Conservation (phyloP, 2,797 vertebrate species). For the Ceyx erithaca region DNA sequence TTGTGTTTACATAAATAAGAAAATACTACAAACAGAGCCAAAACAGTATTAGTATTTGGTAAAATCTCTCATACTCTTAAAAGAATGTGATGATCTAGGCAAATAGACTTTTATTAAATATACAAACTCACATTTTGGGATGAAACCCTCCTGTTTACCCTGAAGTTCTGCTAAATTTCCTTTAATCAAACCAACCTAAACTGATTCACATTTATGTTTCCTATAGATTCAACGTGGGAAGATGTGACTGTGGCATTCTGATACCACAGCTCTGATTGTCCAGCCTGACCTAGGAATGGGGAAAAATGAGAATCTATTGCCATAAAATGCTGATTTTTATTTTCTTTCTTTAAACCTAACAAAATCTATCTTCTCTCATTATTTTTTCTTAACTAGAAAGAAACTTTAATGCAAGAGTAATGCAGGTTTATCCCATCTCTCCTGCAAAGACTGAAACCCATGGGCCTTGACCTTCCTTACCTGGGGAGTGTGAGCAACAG, state of each 20-base stretch:
- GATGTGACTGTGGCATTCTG: background rate
- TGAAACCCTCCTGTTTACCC: slow-evolving; percentile 23
- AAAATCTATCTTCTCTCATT: background rate
- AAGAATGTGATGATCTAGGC: slow-evolving; percentile 7
- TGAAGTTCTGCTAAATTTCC: slow-evolving; percentile 4
- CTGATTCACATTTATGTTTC: background rate
- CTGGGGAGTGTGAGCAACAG: background rate
- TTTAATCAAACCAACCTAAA: slow-evolving; percentile 44
- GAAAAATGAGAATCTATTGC: background rate
- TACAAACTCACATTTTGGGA: background rate
- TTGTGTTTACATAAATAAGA: background rate
- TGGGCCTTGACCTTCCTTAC: background rate
- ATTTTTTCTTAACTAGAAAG: background rate
- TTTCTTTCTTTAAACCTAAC: background rate
- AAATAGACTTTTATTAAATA: slow-evolving; percentile 11
- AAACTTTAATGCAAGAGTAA: background rate
- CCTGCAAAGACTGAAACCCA: background rate
- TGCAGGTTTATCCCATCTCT: background rate
- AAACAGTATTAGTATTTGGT: background rate
- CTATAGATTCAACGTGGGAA: background rate
- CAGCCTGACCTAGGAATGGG: background rate
- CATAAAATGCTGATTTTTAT: background rate
- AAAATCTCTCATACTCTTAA: background rate
- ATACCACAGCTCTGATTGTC: background rate
- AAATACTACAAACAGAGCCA: background rate